Base-by-base conservation (phyloP, 2,888 invertebrate species). In the Muscina levida region DNA sequence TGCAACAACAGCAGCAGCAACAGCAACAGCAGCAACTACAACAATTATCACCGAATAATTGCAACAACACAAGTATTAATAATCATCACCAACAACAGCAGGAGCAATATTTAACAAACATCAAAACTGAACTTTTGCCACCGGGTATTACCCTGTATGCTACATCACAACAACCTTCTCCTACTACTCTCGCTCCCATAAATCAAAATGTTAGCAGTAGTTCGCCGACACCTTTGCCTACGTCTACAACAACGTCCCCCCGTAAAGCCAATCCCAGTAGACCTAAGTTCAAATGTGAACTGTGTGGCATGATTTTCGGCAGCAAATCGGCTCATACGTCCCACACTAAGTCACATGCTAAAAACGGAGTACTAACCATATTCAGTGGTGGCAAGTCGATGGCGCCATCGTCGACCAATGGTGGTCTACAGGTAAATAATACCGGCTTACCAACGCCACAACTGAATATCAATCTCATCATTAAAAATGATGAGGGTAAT, bases 281-380 rank as follows among this genome's bases (percentile, higher is more conserved):
- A 91, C 91, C 93, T 87, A 87, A 90, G 31, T 93, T 92, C 85
- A 92, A 92, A 85, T 95, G 95, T 88, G 92, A 93, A 67, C 93
- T 95, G 87, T 95, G 95, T 87, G 94, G 94, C 82, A 93, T 95
- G 91, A 93, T 92, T 79, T 95, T 95, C 86, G 93, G 94, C 57
- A 95, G 95, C 85, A 94, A 95, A 87, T 95, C 93, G 88, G 93
- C 95, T 1, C 93, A 95, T 85, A 95, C 95, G 82, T 95, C 94
- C 86, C 93, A 94, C 86, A 89, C 93, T 31, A 91, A 93, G 78
- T 92, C 93, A n/a, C 95, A 95, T 89, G 92, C 93, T 44, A 92
- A 92, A 75, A 89, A 85, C 44, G 83, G 84, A 0, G 31, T 65
- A n/a, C 42, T 84, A 37, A 77, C 51, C 26, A 77, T 74, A 13